Evolutionary conservation across 2,113 vertebrate genomes (phyloP), one percentile per base, ranked within the genome.

Genomic region (Candoia aspera): DNA sequence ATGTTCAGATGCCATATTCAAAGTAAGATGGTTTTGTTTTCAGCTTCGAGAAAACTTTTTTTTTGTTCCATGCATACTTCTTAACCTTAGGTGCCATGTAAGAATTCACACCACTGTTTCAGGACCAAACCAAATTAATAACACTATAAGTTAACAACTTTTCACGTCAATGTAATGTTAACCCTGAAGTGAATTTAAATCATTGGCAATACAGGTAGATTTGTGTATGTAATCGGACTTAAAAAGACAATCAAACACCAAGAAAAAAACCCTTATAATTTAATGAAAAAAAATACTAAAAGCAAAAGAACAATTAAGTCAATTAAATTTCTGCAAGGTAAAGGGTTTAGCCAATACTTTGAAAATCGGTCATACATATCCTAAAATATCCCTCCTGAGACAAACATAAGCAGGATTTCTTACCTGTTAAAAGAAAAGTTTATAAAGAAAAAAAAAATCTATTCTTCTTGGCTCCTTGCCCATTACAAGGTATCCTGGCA

Each of bases 401-500:
- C 49, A 94, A 93, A 89, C 91, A 88, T 92, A 89, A 73, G 23
- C 17, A 91, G 94, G 54, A 90, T 96, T 95, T 96, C 98, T 98
- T 98, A 98, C 98, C 98, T 98, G 97, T 98, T 96, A 96, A 97
- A 97, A 98, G 98, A 97, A 95, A 96, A 90, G 95, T 97, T 98
- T 97, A 97, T 98, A 98, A 97, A 95, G 90, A 95, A 97, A 98
- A 96, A 97, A 89, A 95, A 97, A 96, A 97, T 98, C 97, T 98
- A 97, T 97, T 98, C 96, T 98, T 96, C 97, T 97, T 97, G 97
- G 97, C 97, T 98, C 97, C 98, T 98, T 98, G 98, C 98, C 99
- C 99, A 99, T 99, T 98, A 99, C 98, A 99, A 98, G 98, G 97
- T 97, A 97, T 97, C 96, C 96, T 96, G 97, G 97, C 93, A 96